These are phyloP conservation scores for Lycaena phlaeas DNA, from an alignment of 2,888 invertebrate genomes.

Conservation along the genomic window DNA sequence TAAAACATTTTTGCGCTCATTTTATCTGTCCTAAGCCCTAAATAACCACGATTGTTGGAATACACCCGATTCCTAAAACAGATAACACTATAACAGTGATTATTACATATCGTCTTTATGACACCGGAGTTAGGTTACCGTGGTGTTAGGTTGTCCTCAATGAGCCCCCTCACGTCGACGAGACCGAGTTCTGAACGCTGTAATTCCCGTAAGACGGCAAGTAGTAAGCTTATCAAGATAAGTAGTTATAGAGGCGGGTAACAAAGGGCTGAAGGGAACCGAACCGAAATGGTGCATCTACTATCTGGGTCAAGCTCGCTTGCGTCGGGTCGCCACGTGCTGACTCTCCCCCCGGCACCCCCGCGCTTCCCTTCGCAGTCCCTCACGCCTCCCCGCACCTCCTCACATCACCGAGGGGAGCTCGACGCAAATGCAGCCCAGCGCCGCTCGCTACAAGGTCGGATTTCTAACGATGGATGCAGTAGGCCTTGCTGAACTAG, in stretches of 20 bases:
- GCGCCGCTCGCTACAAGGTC: not conserved
- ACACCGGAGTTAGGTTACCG: too few relatives aligned
- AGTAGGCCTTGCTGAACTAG: not conserved
- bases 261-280: conserved; percentile 39
- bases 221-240: conserved; percentile 8
- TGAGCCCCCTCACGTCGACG: not conserved
- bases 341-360: conserved; percentile 30
- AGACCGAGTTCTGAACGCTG: not conserved
- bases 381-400: conserved; percentile 24
- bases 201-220: not conserved
- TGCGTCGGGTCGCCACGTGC: conserved; percentile 55
- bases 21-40: too few relatives aligned
- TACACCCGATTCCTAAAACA: too few relatives aligned
- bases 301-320: conserved; percentile 67
- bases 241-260: conserved; percentile 22
- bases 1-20: too few relatives aligned
- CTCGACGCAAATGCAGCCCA: not conserved
- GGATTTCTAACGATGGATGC: not conserved
- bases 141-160: not conserved
- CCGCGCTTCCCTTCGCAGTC: conserved; percentile 23
- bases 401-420: not conserved
- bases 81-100: too few relatives aligned
- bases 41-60: too few relatives aligned
- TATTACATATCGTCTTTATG: too few relatives aligned
- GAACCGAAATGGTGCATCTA: conserved; percentile 65